These are phyloP conservation scores for Phymanthus crucifer DNA, from an alignment of 92 coral and sea anemone genomes.

Conservation along the genomic window DNA sequence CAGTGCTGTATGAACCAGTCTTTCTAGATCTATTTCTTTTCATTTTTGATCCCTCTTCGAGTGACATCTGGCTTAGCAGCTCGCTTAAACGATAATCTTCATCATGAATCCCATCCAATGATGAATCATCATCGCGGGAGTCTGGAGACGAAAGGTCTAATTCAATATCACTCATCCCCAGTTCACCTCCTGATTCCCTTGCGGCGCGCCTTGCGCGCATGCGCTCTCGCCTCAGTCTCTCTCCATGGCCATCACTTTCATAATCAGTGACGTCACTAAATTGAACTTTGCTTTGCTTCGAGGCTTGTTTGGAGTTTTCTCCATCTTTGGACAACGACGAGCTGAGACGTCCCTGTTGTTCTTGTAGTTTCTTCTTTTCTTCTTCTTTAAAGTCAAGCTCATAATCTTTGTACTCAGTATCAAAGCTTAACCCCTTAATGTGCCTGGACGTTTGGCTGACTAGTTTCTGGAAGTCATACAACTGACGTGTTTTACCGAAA, in stretches of 20 bases:
- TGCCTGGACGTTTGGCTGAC: conserved; percentile 69
- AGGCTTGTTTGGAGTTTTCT: neutral
- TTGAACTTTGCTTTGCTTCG: conserved; percentile 39
- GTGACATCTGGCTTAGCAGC: conserved; percentile 11
- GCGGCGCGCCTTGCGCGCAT: conserved; percentile 25
- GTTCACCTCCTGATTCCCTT: conserved; percentile 4
- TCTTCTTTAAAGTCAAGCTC: conserved; percentile 46
- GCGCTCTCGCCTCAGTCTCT: conserved; percentile 25
- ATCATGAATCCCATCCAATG: neutral
- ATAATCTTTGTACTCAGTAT: conserved; percentile 63
- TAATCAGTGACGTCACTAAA: conserved; percentile 69
- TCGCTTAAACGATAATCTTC: conserved; percentile 26
- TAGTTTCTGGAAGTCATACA: conserved; percentile 73
- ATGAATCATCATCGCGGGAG: neutral
- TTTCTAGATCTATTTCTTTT: conserved; percentile 10
- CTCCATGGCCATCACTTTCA: conserved; percentile 30
- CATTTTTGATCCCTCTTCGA: neutral
- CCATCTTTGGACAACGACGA: conserved; percentile 25
- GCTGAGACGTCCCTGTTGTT: conserved; percentile 19
- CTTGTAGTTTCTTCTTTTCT: conserved; percentile 18
- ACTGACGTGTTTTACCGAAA: conserved; percentile 63
- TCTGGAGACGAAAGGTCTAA: conserved; percentile 51
- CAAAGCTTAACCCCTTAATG: conserved; percentile 62
- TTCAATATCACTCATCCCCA: conserved; percentile 68
- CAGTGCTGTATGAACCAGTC: neutral